Conservation (phyloP, 2,888 invertebrate species). For the Polia nebulosa region DNA sequence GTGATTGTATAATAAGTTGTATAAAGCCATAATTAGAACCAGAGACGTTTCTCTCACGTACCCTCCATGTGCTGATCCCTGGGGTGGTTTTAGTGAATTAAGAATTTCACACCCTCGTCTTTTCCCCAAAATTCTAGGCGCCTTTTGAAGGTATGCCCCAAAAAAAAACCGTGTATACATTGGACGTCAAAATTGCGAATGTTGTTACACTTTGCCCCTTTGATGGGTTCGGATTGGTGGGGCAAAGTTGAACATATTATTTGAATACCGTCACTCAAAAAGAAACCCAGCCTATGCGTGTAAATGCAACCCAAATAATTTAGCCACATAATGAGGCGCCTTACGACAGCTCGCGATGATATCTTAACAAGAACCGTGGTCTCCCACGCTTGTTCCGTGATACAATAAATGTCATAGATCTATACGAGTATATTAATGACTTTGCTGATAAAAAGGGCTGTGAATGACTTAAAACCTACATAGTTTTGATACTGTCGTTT, state of each 20-base stretch:
- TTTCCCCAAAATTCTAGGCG: too few species aligned
- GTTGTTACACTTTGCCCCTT: not conserved
- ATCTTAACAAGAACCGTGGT: constrained; percentile 55
- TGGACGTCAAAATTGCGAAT: not conserved
- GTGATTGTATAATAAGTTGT: not conserved
- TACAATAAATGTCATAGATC: constrained; percentile 55
- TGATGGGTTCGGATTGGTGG: not conserved
- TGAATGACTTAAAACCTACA: constrained; percentile 4
- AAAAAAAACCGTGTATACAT: too few species aligned
- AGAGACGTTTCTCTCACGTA: not conserved
- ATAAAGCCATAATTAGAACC: constrained; percentile 9
- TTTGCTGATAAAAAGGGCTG: constrained; percentile 43
- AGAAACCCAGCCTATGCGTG: constrained; percentile 19
- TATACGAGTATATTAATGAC: constrained; percentile 57
- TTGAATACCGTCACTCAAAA: constrained; percentile 6
- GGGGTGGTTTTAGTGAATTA: not conserved
- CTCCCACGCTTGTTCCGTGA: constrained; percentile 47
- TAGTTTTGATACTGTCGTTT: constrained; percentile 19
- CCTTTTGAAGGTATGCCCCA: too few species aligned
- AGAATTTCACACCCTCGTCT: too few species aligned
- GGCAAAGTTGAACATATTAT: not conserved
- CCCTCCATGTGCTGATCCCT: too few species aligned
- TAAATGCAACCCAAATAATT: constrained; percentile 54
- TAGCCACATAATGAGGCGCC: constrained; percentile 33
- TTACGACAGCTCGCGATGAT: constrained; percentile 58